Evolutionary conservation across 2,113 vertebrate species (phyloP).

Genomic region (Noturus placidus): DNA sequence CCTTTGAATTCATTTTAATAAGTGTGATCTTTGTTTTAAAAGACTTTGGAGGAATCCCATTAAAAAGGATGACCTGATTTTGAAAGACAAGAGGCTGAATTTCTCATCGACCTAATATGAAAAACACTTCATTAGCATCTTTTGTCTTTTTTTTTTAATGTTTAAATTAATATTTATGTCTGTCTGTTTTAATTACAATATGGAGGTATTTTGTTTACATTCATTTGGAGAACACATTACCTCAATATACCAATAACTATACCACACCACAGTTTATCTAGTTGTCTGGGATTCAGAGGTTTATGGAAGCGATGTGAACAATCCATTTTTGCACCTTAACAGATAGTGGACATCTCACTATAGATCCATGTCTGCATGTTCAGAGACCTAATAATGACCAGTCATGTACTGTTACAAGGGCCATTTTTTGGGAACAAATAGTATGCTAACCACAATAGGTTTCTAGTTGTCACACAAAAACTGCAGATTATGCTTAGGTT

Average conservation of each 20-base stretch:
- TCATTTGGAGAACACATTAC: conserved; percentile 58
- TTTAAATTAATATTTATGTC: not conserved
- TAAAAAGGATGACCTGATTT: conserved; percentile 56
- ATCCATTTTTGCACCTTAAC: not conserved
- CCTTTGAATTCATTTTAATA: not conserved
- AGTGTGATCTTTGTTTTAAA: conserved; percentile 19
- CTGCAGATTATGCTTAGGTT: not conserved
- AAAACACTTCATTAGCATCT: not conserved
- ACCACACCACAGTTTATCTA: conserved; percentile 7
- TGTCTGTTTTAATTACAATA: not conserved
- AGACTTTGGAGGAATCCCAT: conserved; percentile 86
- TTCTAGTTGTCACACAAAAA: not conserved
- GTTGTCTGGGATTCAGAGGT: conserved; percentile 32
- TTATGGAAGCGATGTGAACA: conserved; percentile 20
- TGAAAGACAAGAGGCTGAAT: conserved; percentile 76
- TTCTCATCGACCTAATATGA: conserved; percentile 73
- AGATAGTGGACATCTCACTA: not conserved
- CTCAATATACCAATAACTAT: conserved; percentile 36
- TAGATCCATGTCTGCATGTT: not conserved
- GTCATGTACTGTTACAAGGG: not conserved
- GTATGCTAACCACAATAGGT: not conserved
- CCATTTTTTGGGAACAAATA: not conserved
- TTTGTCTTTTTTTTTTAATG: not conserved
- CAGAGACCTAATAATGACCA: not conserved
- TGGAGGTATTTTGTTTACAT: conserved; percentile 44